These are phyloP conservation scores for Colostygia pectinataria DNA, from an alignment of 2,888 invertebrate species.

Conservation along the genomic window DNA sequence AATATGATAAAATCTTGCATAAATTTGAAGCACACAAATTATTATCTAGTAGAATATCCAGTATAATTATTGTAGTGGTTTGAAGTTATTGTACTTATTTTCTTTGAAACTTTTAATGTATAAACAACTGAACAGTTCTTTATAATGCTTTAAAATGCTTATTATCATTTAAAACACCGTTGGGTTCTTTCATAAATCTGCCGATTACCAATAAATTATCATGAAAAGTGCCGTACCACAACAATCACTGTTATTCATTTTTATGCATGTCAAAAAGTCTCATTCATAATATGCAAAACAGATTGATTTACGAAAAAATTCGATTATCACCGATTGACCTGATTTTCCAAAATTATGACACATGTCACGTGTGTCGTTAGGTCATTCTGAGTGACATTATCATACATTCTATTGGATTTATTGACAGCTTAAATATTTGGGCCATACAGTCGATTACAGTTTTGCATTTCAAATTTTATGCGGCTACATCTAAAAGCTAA, in stretches of 20 bases:
- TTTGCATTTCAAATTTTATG: slow-evolving; percentile 24
- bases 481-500: slow-evolving; percentile 10
- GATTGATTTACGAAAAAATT: slow-evolving; percentile 26
- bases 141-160: too few relatives aligned
- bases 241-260: slow-evolving; percentile 14
- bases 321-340: slow-evolving; percentile 15
- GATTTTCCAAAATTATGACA: slow-evolving; percentile 31
- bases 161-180: too few relatives aligned
- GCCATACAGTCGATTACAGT: slow-evolving; percentile 24
- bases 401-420: slow-evolving; percentile 30
- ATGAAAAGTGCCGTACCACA: slow-evolving; percentile 1
- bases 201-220: slow-evolving; percentile 4
- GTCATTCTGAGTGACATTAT: slow-evolving; percentile 31
- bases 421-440: slow-evolving; percentile 31
- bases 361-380: slow-evolving; percentile 28
- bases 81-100: too few relatives aligned
- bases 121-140: too few relatives aligned
- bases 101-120: too few relatives aligned
- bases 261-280: background rate
- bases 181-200: too few relatives aligned
- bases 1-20: too few relatives aligned
- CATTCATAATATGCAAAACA: slow-evolving; percentile 23
- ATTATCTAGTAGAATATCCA: too few relatives aligned
- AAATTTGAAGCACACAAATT: too few relatives aligned
- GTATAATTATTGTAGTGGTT: too few relatives aligned